Base-by-base conservation (phyloP, 2,888 invertebrate species). In the Eutolmus rufibarbis region DNA sequence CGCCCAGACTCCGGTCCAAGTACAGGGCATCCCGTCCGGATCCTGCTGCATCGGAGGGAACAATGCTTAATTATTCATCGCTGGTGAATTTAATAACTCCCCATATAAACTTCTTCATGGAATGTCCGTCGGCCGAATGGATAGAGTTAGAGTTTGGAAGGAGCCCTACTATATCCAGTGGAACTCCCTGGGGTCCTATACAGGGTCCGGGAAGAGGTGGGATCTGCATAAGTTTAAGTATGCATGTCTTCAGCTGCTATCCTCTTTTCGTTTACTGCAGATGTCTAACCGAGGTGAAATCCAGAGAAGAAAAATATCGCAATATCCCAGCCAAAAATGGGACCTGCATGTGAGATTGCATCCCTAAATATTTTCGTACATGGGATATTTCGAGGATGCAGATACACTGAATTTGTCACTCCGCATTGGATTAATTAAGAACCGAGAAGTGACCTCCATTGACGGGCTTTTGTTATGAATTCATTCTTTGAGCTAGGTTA, bases 61-160 rank as follows among this genome's bases (percentile, higher is more conserved):
- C 88, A 87, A 86, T 86, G 81, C 84, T 89, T 85, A 89, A 89
- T 89, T 88, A 89, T 89, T 89, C 89, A 89, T 89, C 85, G 88
- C 77, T 89, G 84, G 87, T 87, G 89, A 87, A 89, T 88, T 89
- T 89, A 89, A 89, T 89, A 89, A 88, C 88, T 84, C 86, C 87
- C 88, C 74, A 76, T 86, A 87, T 84, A 78, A 87, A 84, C 74
- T 86, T 66, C 87, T 40, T 56, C 77, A 81, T 81, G 86, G 74
- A 74, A 81, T 40, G 74, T 23, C 77, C 81, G 78, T 66, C 23
- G 77, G n/a, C 66, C 34, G 37, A 57, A 56, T 82, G 82, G 43
- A 85, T 66, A 66, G 9, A 23, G 66, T 66, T 85, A 46, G 74
- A 74, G 85, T 74, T 74, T 43, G n/a, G n/a, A 74, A 74, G 85